Evolutionary conservation across 2,888 invertebrate species (phyloP), one percentile per base, ranked within the genome.

Genomic region (Drosophila bunnanda): DNA sequence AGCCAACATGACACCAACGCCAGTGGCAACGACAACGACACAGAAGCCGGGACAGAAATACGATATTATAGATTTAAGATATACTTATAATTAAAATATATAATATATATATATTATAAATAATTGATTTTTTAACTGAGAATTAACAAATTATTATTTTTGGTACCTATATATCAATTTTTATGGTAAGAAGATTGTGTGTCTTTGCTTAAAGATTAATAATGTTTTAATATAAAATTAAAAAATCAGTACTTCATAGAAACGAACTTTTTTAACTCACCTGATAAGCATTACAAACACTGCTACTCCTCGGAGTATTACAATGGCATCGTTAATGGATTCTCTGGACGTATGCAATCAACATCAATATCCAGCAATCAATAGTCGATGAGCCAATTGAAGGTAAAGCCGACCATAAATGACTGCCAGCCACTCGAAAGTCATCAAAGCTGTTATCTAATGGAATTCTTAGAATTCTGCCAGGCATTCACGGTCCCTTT

Each of bases 361-460:
- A 38, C 67, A 54, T 54, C 46, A 53, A 53, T 53, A 46, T 55
- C 17, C 28, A 67, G 68, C 39, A 67, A 67, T 67, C 67, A 67
- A 67, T 67, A 67, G 10, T 46, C 66, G 38, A 66, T 54, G 67
- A 64, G 46, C 41, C 57, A 74, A 77, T 76, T 62, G 68, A 50
- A 43, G 68, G 36, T 59, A 53, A 38, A 52, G n/a, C 52, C 25
- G 39, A 67, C 46, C 67, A 67, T 55, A 67, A 67, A 48, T 48
- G 34, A 28, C 38, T 39, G 53, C 38, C 0, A 17, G 54, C 46
- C 66, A 48, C 66, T 67, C 22, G 34, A 67, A 67, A 67, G 54
- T 55, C 67, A 67, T 67, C 68, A 67, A 41, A 67, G 68, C 68
- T 54, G 54, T 36, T 67, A 67, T 67, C 67, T 67, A 67, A 67